Evolutionary conservation across 2,888 invertebrate genomes (phyloP).

Genomic region (Nomada lathburiana): DNA sequence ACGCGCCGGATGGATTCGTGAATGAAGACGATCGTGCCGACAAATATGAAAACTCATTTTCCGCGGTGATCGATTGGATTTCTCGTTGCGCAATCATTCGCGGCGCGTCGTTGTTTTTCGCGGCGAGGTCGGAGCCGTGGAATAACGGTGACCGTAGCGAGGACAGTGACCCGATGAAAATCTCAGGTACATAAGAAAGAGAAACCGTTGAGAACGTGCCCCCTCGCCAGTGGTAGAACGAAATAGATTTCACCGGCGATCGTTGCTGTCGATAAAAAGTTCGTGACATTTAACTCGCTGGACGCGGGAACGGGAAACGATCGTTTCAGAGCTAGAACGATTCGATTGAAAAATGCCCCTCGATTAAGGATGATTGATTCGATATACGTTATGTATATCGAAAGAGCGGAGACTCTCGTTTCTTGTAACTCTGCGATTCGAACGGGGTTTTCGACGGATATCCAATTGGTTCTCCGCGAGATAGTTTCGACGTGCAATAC

Average conservation of each 20-base stretch:
- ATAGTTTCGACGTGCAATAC: too few relatives aligned
- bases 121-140: slow-evolving; percentile 67
- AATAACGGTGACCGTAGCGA: slow-evolving; percentile 72
- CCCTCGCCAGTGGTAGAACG: slow-evolving; percentile 42
- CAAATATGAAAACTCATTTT: slow-evolving; percentile 4
- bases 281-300: slow-evolving; percentile 49
- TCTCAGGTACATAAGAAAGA: slow-evolving; percentile 71
- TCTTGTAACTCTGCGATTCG: neutral
- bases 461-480: neutral
- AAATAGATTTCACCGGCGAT: slow-evolving; percentile 71
- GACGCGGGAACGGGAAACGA: slow-evolving; percentile 16
- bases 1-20: neutral
- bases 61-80: slow-evolving; percentile 33
- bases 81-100: slow-evolving; percentile 53
- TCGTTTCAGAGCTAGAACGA: neutral
- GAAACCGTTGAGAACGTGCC: slow-evolving; percentile 69
- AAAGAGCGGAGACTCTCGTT: neutral
- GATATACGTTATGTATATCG: neutral
- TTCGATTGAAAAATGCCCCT: neutral
- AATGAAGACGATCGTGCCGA: neutral
- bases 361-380: neutral
- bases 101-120: slow-evolving; percentile 63
- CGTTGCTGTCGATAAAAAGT: slow-evolving; percentile 56
- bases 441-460: neutral
- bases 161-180: slow-evolving; percentile 76